Base-by-base conservation (phyloP, 2,888 invertebrate species). In the Exephanes ischioxanthus region DNA sequence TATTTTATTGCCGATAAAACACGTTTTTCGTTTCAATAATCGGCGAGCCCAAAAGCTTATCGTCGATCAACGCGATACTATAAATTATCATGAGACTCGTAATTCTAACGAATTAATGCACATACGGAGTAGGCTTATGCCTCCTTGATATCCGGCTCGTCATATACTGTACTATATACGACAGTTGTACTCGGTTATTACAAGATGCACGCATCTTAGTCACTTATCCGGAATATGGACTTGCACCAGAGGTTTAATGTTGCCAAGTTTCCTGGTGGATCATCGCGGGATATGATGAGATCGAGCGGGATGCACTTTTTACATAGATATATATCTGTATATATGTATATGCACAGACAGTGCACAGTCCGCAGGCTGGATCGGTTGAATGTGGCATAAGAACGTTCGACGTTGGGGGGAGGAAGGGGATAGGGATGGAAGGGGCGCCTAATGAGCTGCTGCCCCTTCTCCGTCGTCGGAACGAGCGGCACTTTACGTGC, bases 381-480 rank as follows among this genome's bases (percentile, higher is more conserved):
- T 51, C 51, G 30, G 70, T 51, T 70, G 83, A 76, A 84, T 78
- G 84, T 86, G 86, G 85, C 76, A 78, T 78, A 61, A 76, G 80
- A 83, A 78, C 86, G 80, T 72, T 70, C 48, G 19, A 63, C 16
- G 68, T 53, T 5, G n/a, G 73, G 66, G 73, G 66, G 16, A 89
- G 89, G 89, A 87, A 88, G 85, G 26, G 61, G 63, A 88, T 80
- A 87, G 66, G 70, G 67, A 16, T 89, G 89, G 89, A 87, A 88
- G 85, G 58, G 58, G 33, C 88, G 87, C 90, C 88, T 91, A 91
- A 91, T 91, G 91, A 91, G 91, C 73, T 63, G 63, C 89, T 89
- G 86, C 87, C 87, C 89, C 88, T 83, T 89, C 87, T 22, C 22
- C 45, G 9, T 37, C 37, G 48, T 63, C 63, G 61, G 11, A 75